Evolutionary conservation across 1,140 invertebrate genomes (phyloP), one percentile per base, ranked within the genome.

Genomic region (Nylanderia fulva): DNA sequence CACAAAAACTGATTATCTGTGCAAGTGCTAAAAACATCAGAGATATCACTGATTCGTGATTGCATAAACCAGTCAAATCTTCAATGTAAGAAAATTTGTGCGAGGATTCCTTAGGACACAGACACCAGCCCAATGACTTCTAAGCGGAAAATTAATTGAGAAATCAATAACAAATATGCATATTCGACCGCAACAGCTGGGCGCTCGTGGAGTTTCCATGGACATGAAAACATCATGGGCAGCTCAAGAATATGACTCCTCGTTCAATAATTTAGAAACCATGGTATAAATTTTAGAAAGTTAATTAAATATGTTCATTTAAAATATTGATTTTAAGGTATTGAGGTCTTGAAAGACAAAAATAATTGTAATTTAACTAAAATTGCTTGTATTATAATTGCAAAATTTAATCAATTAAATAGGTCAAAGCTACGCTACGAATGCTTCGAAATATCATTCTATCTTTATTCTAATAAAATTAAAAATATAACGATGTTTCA

Each of bases 211-310:
- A 7, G 91, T 96, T 52, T 95, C 95, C 2, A 86, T 96, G 52
- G 95, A 96, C 88, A 92, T 95, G 21, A 94, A 95, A 88, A 95
- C 94, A 77, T 95, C 95, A 3, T 96, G 96, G 96, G 94, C 95
- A n/a, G 94, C 95, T 36, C 85, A 94, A 85, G 94, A 95, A 27
- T 85, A 95, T 39, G 85, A 90, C 36, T 86, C 90, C 13, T 71
- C 36, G 29, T 66, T 79, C 63, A 77, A 85, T 54, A 87, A 90
- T 88, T 72, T 91, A 27, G 80, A 87, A 27, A 86, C 63, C 29
- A 90, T 90, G 91, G 91, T 92, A 92, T 4, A 36, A 15, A 45
- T 71, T 54, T 29, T 5, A 42, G 5, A 52, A 79, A 80, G 39
- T 8, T 36, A 68, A 27, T 7, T 45, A 52, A 33, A 52, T 15